Evolutionary conservation across 2,888 invertebrate genomes (phyloP).

Genomic region (Troides helena): DNA sequence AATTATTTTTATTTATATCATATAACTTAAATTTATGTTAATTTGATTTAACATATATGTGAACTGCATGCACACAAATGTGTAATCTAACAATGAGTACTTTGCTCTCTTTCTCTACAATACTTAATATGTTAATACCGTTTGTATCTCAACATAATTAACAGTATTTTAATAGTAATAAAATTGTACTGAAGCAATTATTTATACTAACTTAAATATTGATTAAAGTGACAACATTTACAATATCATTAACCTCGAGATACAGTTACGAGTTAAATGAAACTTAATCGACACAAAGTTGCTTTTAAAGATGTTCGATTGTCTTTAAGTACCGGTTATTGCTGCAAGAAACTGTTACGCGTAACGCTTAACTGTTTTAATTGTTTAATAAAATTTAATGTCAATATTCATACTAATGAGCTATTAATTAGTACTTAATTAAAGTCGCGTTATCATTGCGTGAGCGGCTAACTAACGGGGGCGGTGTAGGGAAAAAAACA

Average conservation of each 20-base stretch:
- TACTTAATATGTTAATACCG: too few species aligned
- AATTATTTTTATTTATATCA: too few species aligned
- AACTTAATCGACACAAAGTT: constrained; percentile 3
- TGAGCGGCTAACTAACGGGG: constrained; percentile 53
- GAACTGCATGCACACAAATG: too few species aligned
- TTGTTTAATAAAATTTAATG: constrained; percentile 46
- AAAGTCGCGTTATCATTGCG: constrained; percentile 47
- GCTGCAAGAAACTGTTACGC: constrained; percentile 12
- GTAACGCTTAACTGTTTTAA: constrained; percentile 31
- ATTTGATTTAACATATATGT: too few species aligned
- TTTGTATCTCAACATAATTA: too few species aligned
- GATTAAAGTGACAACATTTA: not conserved
- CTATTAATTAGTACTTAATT: constrained; percentile 60
- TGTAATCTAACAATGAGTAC: too few species aligned
- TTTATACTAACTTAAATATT: not conserved
- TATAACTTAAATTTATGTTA: too few species aligned
- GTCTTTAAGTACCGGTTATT: not conserved
- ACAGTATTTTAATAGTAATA: too few species aligned
- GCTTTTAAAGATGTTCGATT: constrained; percentile 1
- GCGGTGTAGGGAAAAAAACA: constrained; percentile 35
- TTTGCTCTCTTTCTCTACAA: too few species aligned
- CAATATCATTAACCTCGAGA: not conserved
- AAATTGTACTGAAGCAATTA: not conserved
- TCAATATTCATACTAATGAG: constrained; percentile 56
- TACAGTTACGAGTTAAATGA: not conserved